phyloP scores from a whole-genome alignment of 2,113 vertebrate genomes.

The Saimiri boliviensis region DNA sequence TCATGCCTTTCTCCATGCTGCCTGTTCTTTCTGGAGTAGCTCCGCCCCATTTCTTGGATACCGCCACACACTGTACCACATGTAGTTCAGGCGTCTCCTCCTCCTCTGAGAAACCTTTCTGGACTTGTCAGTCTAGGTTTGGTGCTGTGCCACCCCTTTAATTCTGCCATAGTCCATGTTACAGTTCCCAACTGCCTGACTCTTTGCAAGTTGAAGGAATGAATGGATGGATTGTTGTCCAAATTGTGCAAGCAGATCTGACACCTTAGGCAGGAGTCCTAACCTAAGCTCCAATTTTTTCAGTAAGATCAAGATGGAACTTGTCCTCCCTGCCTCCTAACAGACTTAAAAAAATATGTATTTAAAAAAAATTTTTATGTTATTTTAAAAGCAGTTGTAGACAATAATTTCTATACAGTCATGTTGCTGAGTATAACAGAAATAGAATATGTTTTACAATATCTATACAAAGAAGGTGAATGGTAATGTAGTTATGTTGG shows the following conservation, averaged over 20 bases:
- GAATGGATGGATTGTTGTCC: neutral
- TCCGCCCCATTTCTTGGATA: neutral
- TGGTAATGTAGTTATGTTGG: neutral
- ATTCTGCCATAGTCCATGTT: neutral
- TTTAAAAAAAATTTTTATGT: neutral
- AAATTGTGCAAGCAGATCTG: neutral
- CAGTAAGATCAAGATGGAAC: neutral
- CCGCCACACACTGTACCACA: neutral
- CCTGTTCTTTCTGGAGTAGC: neutral
- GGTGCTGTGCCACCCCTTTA: neutral
- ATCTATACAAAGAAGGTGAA: neutral
- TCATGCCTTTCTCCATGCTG: neutral
- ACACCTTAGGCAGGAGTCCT: neutral
- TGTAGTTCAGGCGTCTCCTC: neutral
- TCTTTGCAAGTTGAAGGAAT: neutral
- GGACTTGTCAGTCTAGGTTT: neutral
- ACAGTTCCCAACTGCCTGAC: too few relatives aligned
- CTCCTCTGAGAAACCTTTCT: neutral
- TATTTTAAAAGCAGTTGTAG: neutral
- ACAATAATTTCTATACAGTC: neutral
- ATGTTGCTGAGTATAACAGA: neutral
- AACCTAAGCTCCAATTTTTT: neutral
- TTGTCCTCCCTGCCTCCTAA: neutral
- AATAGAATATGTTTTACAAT: neutral
- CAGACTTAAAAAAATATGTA: neutral